Base-by-base conservation (phyloP, 2,797 vertebrate species). In the Dendrocincla tyrannina region DNA sequence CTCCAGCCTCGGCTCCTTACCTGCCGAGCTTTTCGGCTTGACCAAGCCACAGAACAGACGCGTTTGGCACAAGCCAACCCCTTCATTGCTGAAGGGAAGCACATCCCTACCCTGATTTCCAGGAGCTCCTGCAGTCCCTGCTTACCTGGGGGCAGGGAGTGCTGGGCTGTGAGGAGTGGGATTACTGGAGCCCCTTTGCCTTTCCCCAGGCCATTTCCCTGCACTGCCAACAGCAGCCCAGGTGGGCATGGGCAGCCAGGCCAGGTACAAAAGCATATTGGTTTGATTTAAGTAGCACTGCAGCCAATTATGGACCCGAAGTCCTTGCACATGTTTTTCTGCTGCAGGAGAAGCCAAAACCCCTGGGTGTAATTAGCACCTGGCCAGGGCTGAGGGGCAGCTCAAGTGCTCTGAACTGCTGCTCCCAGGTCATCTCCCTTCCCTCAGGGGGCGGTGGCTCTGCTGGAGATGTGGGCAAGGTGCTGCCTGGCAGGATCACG, bases 101-200 rank as follows among this genome's bases (percentile, higher is more conserved):
- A 8, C 27, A 33, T 55, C 33, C 77, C 28, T 2, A 2, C 7
- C 46, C 25, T 13, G 10, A 66, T 41, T 52, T 35, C 17, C 3
- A 2, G 33, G 37, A 85, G 52, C 30, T 87, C 30, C 79, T 5
- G 3, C 35, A 52, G 49, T 15, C 10, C 22, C 42, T 0, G 1
- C 68, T 55, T 9, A 24, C 17, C 17, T 37, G 20, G 25, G 37
- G 41, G 7, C 53, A 11, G 42, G 17, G 8, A 10, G 3, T 37
- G 37, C 56, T 80, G 6, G 1, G 18, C 55, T 59, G 13, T 0
- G 0, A 63, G 47, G 9, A 22, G 15, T n/a, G 1, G 1, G 14
- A 5, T 5, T 53, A 11, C 9, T 10, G 1, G 28, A 59, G 33
- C 22, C 27, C n/a, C 25, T 77, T 53, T 2, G 2, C 17, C 18